Base-by-base conservation (phyloP, 2,888 invertebrate species). In the Hemicrepidius hirtus region DNA sequence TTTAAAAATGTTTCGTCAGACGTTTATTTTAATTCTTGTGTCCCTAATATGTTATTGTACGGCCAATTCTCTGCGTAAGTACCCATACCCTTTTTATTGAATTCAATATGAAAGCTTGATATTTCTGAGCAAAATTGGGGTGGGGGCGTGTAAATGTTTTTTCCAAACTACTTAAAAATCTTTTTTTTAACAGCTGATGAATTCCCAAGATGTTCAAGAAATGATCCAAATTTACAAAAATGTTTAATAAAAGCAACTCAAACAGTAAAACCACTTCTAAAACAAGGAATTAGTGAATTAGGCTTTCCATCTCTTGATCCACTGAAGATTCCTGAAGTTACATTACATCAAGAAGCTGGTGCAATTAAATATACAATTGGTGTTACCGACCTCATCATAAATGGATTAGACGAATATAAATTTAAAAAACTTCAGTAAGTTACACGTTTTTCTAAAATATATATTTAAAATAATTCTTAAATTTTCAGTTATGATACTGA, bases 171-270 rank as follows among this genome's bases (percentile, higher is more conserved):
- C 24, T 24, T 24, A n/a, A n/a, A n/a, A n/a, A n/a, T 24, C 5
- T 24, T 24, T 24, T 24, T 5, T 24, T 24, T 24, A 3, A 24
- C n/a, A 37, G 37, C 37, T 12, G 9, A 3, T 12, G 9, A 37
- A 6, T 37, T 60, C 1, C 59, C 59, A 3, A 18, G 9, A 41
- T 60, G 59, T 20, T 7, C 40, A 7, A 37, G 59, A 7, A 3
- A 60, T 9, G 21, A 37, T 40, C 59, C 59, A 41, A 60, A 41
- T 41, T 21, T 60, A 60, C 7, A 21, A 3, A 13, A 41, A 21
- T 60, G 59, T 40, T 13, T 60, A 0, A n/a, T 60, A 2, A 20
- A 60, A 60, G 59, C 59, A 13, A 41, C 59, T 9, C 20, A 60
- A 21, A 60, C 21, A 5, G 7, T 60, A 3, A 60, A 12, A 60